Evolutionary conservation across 2,888 invertebrate genomes (phyloP).

Genomic region (Unio pictorum): DNA sequence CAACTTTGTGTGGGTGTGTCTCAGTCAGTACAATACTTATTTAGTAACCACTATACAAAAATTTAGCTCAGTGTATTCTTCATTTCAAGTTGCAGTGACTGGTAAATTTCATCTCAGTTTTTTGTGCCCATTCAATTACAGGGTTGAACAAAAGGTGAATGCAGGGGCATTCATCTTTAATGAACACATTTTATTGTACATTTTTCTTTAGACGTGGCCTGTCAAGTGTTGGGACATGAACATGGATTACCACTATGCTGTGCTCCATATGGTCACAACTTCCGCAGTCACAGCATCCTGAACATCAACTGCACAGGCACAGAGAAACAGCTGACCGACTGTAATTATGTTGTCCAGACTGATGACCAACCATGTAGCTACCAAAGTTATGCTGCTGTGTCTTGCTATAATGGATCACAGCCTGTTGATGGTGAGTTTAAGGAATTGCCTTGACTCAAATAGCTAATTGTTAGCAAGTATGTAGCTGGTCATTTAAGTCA

Average conservation of each 20-base stretch:
- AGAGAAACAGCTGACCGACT: conserved; percentile 47
- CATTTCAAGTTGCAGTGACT: no score
- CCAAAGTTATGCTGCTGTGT: conserved; percentile 53
- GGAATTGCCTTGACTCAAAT: neutral
- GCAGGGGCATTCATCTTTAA: neutral
- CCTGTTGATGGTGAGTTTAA: conserved; percentile 21
- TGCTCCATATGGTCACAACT: conserved; percentile 53
- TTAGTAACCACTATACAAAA: no score
- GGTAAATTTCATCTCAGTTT: no score
- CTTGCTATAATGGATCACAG: conserved; percentile 55
- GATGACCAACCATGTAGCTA: conserved; percentile 25
- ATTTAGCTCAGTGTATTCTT: no score
- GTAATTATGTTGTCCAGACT: conserved; percentile 22
- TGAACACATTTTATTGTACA: neutral
- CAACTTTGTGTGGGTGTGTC: no score
- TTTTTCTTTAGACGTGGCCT: conserved; percentile 50
- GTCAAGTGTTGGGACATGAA: conserved; percentile 51
- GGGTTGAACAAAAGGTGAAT: no score
- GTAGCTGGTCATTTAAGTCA: no score
- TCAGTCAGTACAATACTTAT: no score
- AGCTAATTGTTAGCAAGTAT: no score
- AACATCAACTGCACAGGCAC: conserved; percentile 47
- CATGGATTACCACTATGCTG: conserved; percentile 55
- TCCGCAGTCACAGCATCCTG: conserved; percentile 17
- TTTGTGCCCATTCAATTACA: no score